Conservation (phyloP, 2,113 vertebrate species). For the Heterochromis multidens region DNA sequence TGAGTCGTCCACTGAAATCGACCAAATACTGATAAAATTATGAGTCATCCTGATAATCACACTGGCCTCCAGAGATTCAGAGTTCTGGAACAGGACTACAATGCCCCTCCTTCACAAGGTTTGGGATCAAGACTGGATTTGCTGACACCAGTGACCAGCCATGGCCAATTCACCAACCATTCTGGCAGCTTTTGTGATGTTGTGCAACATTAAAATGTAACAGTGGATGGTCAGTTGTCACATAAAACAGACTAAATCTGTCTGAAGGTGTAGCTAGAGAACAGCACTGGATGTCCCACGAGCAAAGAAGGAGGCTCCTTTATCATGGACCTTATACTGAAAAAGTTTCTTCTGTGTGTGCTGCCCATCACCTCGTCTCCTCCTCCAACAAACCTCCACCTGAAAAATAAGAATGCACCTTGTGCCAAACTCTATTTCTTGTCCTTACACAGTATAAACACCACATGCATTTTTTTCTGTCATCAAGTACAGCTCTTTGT, state of each 20-base stretch:
- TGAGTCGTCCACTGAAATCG: neutral
- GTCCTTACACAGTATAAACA: too few relatives aligned
- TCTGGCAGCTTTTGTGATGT: neutral
- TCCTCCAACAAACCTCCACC: conserved; percentile 84
- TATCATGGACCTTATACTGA: conserved; percentile 95
- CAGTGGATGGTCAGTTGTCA: neutral
- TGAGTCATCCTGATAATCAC: neutral
- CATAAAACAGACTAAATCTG: neutral
- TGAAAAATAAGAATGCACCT: conserved; percentile 45
- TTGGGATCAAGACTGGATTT: neutral
- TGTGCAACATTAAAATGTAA: neutral
- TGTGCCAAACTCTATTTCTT: too few relatives aligned
- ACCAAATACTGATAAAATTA: neutral
- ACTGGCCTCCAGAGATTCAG: neutral
- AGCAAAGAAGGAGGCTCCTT: conserved; percentile 87
- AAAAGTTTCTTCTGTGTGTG: conserved; percentile 71
- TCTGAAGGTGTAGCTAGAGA: conserved; percentile 69
- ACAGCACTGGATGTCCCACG: conserved; percentile 86
- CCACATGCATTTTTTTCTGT: neutral
- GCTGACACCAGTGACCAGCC: neutral
- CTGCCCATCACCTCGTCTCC: conserved; percentile 15
- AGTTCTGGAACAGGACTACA: neutral
- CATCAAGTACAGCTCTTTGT: neutral
- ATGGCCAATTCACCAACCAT: neutral
- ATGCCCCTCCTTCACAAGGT: neutral